Evolutionary conservation across 2,888 invertebrate species (phyloP), one percentile per base, ranked within the genome.

Genomic region (Macrophya annulata): DNA sequence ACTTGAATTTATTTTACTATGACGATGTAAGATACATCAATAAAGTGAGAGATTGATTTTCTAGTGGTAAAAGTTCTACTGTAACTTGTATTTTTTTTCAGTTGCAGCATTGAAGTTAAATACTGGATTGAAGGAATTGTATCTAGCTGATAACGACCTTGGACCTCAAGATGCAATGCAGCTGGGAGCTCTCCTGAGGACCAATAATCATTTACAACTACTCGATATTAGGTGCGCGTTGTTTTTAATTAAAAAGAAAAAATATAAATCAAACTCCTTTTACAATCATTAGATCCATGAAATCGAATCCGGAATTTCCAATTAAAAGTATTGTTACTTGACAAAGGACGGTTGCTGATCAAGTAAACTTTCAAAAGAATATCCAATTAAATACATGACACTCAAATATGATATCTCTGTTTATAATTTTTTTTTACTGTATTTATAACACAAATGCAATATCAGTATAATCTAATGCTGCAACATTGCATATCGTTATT

Each of bases 31-130:
- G 12, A 45, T n/a, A 6, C n/a, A 21, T 77, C 6, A 6, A 31
- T 51, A 55, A 55, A 37, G 37, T 77, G 12, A 21, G 17, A 15
- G 37, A 55, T 17, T 40, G 17, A 77, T 1, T 68, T 83, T 87
- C 17, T 84, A 9, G 37, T 48, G 76, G 72, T 81, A 17, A 79
- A 74, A 72, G 21, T 65, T 48, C 8, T 81, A 43, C 65, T 74
- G 77, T 76, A 84, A 77, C 81, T 62, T 43, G 21, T 81, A 21
- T 86, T 59, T 84, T 51, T 91, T 93, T 9, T 6, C 94, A 98
- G 98, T 97, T 91, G 96, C 96, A 91, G 97, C 97, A 6, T 93
- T 98, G 48, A 97, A 97, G 90, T 95, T 96, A 89, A 98, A 98
- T 94, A 95, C 94, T 62, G 95, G 96, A 1, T 94, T 97, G 79